Conservation (phyloP, 2,888 invertebrate genomes). For the Cryptus armator region DNA sequence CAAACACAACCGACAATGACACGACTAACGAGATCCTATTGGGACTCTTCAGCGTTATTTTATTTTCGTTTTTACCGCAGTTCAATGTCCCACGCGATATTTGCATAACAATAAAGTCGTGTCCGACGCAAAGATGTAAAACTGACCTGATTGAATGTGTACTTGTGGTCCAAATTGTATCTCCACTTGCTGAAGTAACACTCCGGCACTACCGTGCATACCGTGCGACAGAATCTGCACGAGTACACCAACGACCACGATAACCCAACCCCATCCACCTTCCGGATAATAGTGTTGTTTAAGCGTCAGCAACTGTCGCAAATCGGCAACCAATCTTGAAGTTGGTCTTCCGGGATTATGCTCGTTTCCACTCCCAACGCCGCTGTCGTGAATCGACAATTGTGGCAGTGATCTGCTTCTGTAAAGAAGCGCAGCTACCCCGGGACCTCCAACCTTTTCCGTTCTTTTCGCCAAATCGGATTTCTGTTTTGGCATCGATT, state of each 20-base stretch:
- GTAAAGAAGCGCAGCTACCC: conserved; percentile 84
- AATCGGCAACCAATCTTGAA: conserved; percentile 86
- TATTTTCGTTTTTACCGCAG: background rate
- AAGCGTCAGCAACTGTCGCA: conserved; percentile 88
- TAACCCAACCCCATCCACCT: conserved; percentile 95
- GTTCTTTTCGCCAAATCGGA: conserved; percentile 43
- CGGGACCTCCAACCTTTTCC: background rate
- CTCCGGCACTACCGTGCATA: conserved; percentile 89
- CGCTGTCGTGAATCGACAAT: conserved; percentile 87
- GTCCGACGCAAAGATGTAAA: background rate
- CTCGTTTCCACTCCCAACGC: conserved; percentile 84
- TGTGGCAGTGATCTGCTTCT: conserved; percentile 90
- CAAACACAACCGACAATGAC: conserved; percentile 48
- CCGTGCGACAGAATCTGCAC: conserved; percentile 92
- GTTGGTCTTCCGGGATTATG: conserved; percentile 87
- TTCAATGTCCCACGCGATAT: conserved; percentile 39
- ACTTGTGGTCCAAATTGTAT: conserved; percentile 88
- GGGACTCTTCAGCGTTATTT: conserved; percentile 13
- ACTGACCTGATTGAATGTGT: conserved; percentile 89
- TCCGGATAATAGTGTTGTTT: conserved; percentile 95
- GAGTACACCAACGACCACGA: conserved; percentile 90
- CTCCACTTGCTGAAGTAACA: conserved; percentile 87
- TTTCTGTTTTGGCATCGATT: conserved; percentile 1
- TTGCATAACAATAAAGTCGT: background rate
- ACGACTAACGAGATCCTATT: conserved; percentile 42